A percentile compares a stretch with the other conserved stretches of the same genome.
Evolutionary conservation across 2,797 vertebrate genomes (phyloP).

Genomic region (Corythornis leucogaster): DNA sequence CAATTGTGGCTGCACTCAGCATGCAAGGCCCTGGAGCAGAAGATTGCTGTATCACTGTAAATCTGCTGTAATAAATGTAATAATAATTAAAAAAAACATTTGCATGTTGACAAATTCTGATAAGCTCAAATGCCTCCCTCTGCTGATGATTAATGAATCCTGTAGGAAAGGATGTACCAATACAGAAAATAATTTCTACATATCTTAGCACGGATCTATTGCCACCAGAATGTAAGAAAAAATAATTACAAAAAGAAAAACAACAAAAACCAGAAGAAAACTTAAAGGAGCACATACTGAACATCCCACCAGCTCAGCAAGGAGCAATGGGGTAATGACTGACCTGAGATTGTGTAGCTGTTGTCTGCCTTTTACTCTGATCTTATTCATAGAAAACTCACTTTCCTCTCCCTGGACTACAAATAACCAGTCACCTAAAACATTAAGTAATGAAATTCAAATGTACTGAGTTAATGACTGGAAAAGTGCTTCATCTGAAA

Average conservation of each 20-base stretch:
- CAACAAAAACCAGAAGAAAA: not conserved
- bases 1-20: rapidly evolving
- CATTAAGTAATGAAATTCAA: conserved; percentile 69
- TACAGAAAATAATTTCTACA: not conserved
- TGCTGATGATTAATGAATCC: not conserved
- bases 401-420: conserved; percentile 18
- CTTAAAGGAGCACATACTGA: not conserved
- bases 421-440: conserved; percentile 61
- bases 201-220: not conserved
- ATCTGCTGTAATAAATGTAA: not conserved
- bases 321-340: not conserved
- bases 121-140: not conserved
- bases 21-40: not conserved
- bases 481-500: conserved; percentile 64
- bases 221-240: not conserved
- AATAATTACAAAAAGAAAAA: not conserved
- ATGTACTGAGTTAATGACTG: conserved; percentile 61
- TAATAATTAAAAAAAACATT: not conserved
- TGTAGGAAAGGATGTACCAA: not conserved
- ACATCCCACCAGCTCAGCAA: not conserved
- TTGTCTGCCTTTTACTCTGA: conserved; percentile 27
- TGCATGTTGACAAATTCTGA: not conserved
- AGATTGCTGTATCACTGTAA: not conserved
- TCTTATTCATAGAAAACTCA: conserved; percentile 53
- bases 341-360: not conserved